Evolutionary conservation across 2,888 invertebrate species (phyloP).

Genomic region (Pediacus dermestoides): DNA sequence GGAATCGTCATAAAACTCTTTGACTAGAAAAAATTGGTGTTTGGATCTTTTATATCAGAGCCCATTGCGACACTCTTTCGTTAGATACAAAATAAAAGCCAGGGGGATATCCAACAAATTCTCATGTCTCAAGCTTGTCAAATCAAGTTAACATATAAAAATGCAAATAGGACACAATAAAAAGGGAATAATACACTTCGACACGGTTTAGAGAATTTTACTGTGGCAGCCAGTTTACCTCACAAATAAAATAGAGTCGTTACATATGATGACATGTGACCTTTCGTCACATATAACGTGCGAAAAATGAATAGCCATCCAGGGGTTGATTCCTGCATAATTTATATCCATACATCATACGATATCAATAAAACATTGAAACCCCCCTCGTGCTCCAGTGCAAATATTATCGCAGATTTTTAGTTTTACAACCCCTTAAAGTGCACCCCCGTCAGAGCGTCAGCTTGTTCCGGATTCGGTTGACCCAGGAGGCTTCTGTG

Average conservation of each 20-base stretch:
- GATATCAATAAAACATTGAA: too few relatives aligned
- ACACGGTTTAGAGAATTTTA: conserved; percentile 35
- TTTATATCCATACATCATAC: too few relatives aligned
- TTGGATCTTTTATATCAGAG: too few relatives aligned
- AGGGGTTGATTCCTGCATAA: too few relatives aligned
- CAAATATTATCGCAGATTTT: conserved; percentile 32
- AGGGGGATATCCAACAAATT: conserved; percentile 28
- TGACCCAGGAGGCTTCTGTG: conserved; percentile 44
- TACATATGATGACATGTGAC: conserved; percentile 32
- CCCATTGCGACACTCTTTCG: too few relatives aligned
- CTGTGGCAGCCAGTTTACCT: conserved; percentile 19
- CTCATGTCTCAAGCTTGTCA: conserved; percentile 30
- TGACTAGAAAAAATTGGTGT: too few relatives aligned
- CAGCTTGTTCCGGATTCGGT: conserved; percentile 41
- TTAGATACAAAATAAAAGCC: too few relatives aligned
- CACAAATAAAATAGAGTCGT: conserved; percentile 29
- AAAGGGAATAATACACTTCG: conserved; percentile 30
- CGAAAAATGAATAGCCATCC: conserved; percentile 32
- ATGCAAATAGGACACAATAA: conserved; percentile 27
- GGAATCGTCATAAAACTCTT: too few relatives aligned
- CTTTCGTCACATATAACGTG: conserved; percentile 31
- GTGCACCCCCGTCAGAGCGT: conserved; percentile 28
- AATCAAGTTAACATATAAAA: conserved; percentile 26
- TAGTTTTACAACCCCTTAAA: conserved; percentile 35
- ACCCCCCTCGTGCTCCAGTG: too few relatives aligned